phyloP scores from a whole-genome alignment of 2,797 vertebrate species.

The Halcyon badia region DNA sequence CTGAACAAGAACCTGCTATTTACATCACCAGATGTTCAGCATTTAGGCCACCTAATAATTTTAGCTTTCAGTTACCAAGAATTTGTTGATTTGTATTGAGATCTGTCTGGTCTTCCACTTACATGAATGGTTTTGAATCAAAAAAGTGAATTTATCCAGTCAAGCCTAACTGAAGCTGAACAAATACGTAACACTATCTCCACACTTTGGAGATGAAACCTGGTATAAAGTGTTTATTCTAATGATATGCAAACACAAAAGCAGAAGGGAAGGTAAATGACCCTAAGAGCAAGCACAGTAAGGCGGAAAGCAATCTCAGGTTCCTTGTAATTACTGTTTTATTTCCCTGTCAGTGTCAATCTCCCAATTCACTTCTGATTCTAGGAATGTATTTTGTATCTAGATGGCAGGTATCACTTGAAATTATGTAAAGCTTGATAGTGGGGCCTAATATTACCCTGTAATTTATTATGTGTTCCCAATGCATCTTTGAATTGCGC shows the following conservation, averaged over 20 bases:
- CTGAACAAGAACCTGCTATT: constrained; percentile 68
- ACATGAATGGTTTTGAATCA: constrained; percentile 74
- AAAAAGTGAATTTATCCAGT: constrained; percentile 76
- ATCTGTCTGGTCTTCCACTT: constrained; percentile 77
- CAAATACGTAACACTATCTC: constrained; percentile 65
- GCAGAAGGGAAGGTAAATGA: constrained; percentile 9
- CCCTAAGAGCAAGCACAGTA: not conserved
- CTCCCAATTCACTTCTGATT: not conserved
- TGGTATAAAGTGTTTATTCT: constrained; percentile 65
- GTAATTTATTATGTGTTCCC: not conserved
- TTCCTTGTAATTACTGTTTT: not conserved
- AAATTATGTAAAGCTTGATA: not conserved
- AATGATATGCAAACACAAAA: constrained; percentile 67
- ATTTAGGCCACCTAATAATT: constrained; percentile 76
- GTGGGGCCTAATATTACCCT: not conserved
- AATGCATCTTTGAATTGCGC: not conserved
- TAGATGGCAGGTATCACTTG: not conserved
- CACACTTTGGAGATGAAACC: constrained; percentile 54
- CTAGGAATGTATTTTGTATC: not conserved
- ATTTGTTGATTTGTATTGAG: constrained; percentile 72
- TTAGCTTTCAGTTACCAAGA: constrained; percentile 76
- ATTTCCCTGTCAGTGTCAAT: not conserved
- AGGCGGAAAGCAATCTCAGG: not conserved
- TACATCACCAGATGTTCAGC: constrained; percentile 81
- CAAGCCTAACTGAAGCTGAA: constrained; percentile 59